phyloP scores from a whole-genome alignment of 2,888 invertebrate genomes.

The Drosophila pullipes region DNA sequence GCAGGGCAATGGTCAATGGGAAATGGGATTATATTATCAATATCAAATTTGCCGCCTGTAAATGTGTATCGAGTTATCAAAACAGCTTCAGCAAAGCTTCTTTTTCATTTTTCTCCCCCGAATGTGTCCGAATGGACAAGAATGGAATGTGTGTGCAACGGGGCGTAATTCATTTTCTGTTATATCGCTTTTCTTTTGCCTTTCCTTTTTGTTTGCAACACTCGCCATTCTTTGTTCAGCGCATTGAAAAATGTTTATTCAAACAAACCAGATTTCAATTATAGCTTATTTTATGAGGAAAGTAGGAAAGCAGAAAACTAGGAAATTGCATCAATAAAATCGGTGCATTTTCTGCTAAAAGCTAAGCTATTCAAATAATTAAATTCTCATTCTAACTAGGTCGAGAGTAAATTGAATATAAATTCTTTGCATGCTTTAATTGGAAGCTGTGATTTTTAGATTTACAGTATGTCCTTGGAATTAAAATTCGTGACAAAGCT shows the following conservation, averaged over 20 bases:
- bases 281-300: conserved; percentile 1
- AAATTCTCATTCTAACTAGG: neutral
- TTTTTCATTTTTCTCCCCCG: conserved; percentile 22
- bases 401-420: neutral
- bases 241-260: conserved; percentile 21
- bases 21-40: conserved; percentile 62
- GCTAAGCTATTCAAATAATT: neutral
- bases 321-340: neutral
- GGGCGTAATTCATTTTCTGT: conserved; percentile 41
- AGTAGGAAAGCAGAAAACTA: neutral
- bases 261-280: conserved; percentile 39
- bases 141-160: conserved; percentile 45
- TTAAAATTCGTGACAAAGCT: neutral
- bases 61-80: conserved; percentile 23
- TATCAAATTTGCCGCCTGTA: conserved; percentile 48
- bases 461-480: neutral
- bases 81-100: conserved; percentile 8
- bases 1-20: neutral
- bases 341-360: neutral
- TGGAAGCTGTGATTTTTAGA: neutral
- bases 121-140: conserved; percentile 15
- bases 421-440: neutral
- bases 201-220: conserved; percentile 10
- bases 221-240: conserved; percentile 11
- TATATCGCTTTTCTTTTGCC: conserved; percentile 39